Conservation (phyloP, 2,113 vertebrate species). For the Bucco capensis region DNA sequence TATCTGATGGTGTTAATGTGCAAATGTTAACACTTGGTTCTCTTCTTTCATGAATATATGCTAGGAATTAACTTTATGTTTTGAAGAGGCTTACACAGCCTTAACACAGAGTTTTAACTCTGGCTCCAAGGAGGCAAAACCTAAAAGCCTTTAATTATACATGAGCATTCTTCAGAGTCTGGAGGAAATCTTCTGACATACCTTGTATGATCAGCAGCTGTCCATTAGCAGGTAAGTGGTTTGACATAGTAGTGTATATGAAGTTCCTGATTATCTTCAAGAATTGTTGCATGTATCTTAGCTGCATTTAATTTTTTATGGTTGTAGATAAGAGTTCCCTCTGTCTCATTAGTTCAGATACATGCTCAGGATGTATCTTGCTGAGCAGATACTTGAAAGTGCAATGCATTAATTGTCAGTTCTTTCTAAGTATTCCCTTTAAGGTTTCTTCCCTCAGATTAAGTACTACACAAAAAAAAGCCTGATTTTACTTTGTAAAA, state of each 20-base stretch:
- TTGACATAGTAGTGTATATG: neutral
- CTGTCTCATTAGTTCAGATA: neutral
- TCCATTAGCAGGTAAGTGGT: neutral
- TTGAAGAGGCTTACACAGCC: neutral
- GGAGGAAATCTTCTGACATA: neutral
- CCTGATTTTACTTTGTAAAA: neutral
- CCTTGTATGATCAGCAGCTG: neutral
- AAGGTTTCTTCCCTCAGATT: neutral
- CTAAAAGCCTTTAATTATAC: neutral
- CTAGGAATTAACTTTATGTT: neutral
- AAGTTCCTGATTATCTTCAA: neutral
- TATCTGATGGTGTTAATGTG: neutral
- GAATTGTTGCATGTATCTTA: neutral
- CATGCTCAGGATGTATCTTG: neutral
- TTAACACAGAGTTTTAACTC: neutral
- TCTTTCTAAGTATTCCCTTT: neutral
- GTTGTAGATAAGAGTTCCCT: neutral
- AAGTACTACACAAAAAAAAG: neutral
- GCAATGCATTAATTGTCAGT: neutral
- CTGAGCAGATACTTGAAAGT: slow-evolving; percentile 13
- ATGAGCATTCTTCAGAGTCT: neutral
- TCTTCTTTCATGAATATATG: neutral
- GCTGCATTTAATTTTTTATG: slow-evolving; percentile 1
- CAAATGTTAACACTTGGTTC: neutral
- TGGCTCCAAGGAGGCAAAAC: neutral